Conservation (phyloP, 2,113 vertebrate genomes). For the Manacus vitellinus region DNA sequence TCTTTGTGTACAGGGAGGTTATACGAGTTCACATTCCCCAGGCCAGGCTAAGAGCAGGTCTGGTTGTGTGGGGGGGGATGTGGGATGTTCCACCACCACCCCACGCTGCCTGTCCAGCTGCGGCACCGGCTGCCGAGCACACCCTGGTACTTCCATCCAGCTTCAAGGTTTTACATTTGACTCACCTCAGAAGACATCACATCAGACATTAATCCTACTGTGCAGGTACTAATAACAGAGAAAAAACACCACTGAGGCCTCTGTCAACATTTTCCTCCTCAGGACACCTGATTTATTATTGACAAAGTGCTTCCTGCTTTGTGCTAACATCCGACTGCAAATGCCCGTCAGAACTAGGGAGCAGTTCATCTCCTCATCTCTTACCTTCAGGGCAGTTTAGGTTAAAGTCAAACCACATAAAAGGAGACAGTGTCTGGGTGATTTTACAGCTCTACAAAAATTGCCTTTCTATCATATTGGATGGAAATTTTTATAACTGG, state of each 20-base stretch:
- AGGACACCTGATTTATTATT: slow-evolving; percentile 71
- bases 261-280: not conserved
- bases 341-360: not conserved
- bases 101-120: fast-evolving
- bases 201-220: not conserved
- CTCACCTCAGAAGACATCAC: not conserved
- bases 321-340: slow-evolving; percentile 31
- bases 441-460: slow-evolving; percentile 31
- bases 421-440: slow-evolving; percentile 1
- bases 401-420: slow-evolving; percentile 66
- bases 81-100: not conserved
- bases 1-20: not conserved
- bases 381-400: slow-evolving; percentile 47
- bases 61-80: not conserved
- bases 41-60: fast-evolving
- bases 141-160: not conserved
- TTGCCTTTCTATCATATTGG: not conserved
- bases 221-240: slow-evolving; percentile 26
- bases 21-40: not conserved
- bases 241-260: slow-evolving; percentile 17
- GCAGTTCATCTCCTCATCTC: slow-evolving; percentile 52
- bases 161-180: not conserved
- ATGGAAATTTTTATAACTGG: not conserved
- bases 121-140: not conserved
- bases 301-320: slow-evolving; percentile 71